A percentile compares a stretch with the other conserved stretches of the same genome.
phyloP scores from a whole-genome alignment of 1,140 invertebrate genomes.

The Stegodyphus mimosarum region DNA sequence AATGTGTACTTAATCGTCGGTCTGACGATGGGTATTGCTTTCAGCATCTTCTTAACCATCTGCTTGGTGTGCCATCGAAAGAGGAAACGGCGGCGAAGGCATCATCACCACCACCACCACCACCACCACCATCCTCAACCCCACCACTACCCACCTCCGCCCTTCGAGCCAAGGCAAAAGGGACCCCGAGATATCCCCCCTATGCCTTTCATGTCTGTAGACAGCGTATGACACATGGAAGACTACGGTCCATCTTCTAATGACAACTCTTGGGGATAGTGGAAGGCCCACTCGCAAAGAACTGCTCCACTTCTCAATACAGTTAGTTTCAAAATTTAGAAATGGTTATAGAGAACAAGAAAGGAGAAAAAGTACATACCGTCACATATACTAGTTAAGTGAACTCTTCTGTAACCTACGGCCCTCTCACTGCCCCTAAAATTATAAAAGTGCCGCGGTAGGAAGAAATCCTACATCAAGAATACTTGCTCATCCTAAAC shows the following conservation, averaged over 20 bases:
- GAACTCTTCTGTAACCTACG: neutral
- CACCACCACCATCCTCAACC: constrained; percentile 64
- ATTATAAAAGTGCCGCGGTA: neutral
- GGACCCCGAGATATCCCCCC: constrained; percentile 67
- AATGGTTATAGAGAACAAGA: neutral
- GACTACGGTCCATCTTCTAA: neutral
- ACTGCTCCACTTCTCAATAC: neutral
- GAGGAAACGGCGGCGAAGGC: constrained; percentile 65
- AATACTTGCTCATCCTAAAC: neutral
- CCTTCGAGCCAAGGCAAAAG: constrained; percentile 67
- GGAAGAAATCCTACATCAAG: neutral
- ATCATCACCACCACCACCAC: constrained; percentile 34
- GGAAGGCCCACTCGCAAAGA: neutral
- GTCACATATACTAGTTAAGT: neutral
- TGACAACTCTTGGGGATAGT: neutral
- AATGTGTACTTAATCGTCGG: constrained; percentile 62
- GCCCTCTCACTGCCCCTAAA: neutral
- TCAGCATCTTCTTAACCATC: constrained; percentile 62
- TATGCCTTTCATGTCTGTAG: constrained; percentile 48
- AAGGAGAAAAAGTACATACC: neutral
- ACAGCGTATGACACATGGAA: constrained; percentile 44
- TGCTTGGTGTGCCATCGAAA: constrained; percentile 66
- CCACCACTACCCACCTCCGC: constrained; percentile 51
- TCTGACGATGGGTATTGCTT: constrained; percentile 57
- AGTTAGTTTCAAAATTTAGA: too few relatives aligned